Conservation (phyloP, 1,140 invertebrate genomes). For the Pogonomyrmex californicus region DNA sequence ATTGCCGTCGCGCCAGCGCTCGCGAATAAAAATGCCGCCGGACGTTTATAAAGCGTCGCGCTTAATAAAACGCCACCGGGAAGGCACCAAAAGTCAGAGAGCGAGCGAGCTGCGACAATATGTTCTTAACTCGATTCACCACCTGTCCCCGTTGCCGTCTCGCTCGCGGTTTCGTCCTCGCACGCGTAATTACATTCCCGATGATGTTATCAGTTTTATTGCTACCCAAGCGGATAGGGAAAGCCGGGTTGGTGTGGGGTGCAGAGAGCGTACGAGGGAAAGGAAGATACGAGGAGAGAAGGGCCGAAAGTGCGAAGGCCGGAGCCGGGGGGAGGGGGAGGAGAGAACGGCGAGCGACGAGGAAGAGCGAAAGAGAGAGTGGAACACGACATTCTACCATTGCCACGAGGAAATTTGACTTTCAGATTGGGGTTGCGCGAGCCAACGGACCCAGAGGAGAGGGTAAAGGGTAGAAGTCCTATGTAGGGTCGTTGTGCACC, state of each 20-base stretch:
- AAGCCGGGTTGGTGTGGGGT: background rate
- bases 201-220: conserved; percentile 85
- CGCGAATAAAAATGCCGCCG: conserved; percentile 43
- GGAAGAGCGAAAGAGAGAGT: conserved; percentile 55
- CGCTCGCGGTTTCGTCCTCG: conserved; percentile 65
- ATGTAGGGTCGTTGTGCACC: conserved; percentile 69
- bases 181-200: conserved; percentile 84
- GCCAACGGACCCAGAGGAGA: conserved; percentile 67
- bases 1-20: conserved; percentile 19
- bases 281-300: conserved; percentile 32
- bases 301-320: conserved; percentile 55
- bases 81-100: conserved; percentile 64
- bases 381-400: conserved; percentile 73
- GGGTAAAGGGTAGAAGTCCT: conserved; percentile 49
- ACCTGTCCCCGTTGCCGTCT: conserved; percentile 12
- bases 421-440: conserved; percentile 83
- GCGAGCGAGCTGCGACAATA: conserved; percentile 53
- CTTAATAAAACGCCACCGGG: conserved; percentile 51
- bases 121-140: conserved; percentile 76
- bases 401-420: conserved; percentile 84
- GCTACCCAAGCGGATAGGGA: conserved; percentile 48
- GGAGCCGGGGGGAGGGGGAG: background rate
- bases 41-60: conserved; percentile 24
- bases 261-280: background rate
- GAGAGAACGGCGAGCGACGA: conserved; percentile 23